Percentiles rank a stretch among this genome's conserved stretches.
These are phyloP conservation scores for Bibio marci DNA, from an alignment of 2,888 invertebrate species.

Conservation along the genomic window DNA sequence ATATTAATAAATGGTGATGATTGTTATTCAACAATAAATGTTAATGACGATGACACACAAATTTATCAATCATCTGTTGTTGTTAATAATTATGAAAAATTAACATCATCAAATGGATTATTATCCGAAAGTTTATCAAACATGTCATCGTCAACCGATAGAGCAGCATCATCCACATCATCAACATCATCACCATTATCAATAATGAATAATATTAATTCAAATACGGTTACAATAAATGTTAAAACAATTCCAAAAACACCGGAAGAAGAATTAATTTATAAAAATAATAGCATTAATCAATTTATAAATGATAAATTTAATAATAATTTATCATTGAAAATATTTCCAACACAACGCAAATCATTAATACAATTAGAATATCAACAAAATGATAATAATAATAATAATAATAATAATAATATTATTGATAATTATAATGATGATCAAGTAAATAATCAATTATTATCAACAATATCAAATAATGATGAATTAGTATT, in stretches of 20 bases:
- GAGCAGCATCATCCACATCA: background rate
- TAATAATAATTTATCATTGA: too few species aligned
- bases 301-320: conserved; percentile 17
- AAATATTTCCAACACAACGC: background rate
- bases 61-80: conserved; percentile 58
- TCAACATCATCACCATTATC: conserved; percentile 14
- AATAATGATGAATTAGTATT: conserved; percentile 34
- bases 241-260: conserved; percentile 21
- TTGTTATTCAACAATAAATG: conserved; percentile 59
- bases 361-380: conserved; percentile 4
- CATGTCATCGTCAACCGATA: too few species aligned
- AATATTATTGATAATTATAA: background rate
- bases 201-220: conserved; percentile 21
- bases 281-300: conserved; percentile 26
- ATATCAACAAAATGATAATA: conserved; percentile 5
- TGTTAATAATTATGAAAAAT: conserved; percentile 37
- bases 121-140: too few species aligned
- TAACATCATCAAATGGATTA: conserved; percentile 14
- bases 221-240: conserved; percentile 44
- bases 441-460: too few species aligned
- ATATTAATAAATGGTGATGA: conserved; percentile 57
- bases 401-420: background rate
- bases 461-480: too few species aligned
- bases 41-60: conserved; percentile 46
- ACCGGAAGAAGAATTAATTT: conserved; percentile 20